These are phyloP conservation scores for Tinea semifulvella DNA, from an alignment of 2,888 invertebrate genomes.

Conservation along the genomic window DNA sequence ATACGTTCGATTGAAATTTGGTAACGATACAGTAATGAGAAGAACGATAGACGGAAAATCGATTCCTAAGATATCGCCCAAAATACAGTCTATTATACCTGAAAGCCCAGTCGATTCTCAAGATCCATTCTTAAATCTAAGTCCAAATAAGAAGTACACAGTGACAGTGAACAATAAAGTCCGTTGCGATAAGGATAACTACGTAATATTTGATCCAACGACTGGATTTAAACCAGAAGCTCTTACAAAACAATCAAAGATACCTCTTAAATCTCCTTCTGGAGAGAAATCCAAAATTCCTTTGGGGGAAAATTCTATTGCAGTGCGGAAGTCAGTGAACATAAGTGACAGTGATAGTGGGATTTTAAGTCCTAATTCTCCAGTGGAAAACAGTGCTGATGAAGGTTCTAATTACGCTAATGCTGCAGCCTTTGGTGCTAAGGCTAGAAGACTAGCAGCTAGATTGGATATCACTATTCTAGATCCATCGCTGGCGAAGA, in stretches of 20 bases:
- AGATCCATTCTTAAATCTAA: slow-evolving; percentile 56
- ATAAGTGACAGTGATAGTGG: slow-evolving; percentile 73
- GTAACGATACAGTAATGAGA: slow-evolving; percentile 51
- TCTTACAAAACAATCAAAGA: slow-evolving; percentile 30
- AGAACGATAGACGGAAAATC: slow-evolving; percentile 56
- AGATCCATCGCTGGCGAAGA: slow-evolving; percentile 50
- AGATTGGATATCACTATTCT: slow-evolving; percentile 50
- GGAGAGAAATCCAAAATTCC: slow-evolving; percentile 45
- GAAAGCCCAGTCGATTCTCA: slow-evolving; percentile 59
- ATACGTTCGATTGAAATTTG: slow-evolving; percentile 55
- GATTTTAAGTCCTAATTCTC: slow-evolving; percentile 70
- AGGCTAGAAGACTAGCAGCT: slow-evolving; percentile 37
- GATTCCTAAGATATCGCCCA: slow-evolving; percentile 55
- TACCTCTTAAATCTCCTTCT: slow-evolving; percentile 38
- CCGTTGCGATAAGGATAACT: slow-evolving; percentile 62
- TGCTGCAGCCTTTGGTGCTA: slow-evolving; percentile 47
- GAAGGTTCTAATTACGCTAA: slow-evolving; percentile 44
- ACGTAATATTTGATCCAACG: slow-evolving; percentile 58
- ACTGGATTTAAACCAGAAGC: slow-evolving; percentile 54
- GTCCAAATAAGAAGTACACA: slow-evolving; percentile 63
- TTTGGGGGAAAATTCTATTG: slow-evolving; percentile 35
- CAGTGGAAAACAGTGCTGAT: slow-evolving; percentile 56
- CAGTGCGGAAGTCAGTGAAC: slow-evolving; percentile 43
- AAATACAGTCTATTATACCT: slow-evolving; percentile 61
- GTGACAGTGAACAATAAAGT: slow-evolving; percentile 61